Evolutionary conservation across 2,113 vertebrate genomes (phyloP).

Genomic region (Origma solitaria): DNA sequence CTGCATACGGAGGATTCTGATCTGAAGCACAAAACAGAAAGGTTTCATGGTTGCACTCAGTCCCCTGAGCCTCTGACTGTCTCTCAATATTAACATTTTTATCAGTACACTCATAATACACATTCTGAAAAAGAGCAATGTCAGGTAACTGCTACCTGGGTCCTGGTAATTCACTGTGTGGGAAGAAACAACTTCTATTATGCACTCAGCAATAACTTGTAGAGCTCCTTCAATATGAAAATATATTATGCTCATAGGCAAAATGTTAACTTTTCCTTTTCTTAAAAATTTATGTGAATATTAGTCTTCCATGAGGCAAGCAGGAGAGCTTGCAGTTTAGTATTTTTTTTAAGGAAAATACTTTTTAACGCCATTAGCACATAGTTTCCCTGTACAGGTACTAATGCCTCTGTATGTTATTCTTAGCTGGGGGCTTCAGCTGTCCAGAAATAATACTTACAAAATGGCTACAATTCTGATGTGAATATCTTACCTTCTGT

Average conservation of each 20-base stretch:
- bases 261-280: not conserved
- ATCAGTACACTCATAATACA: not conserved
- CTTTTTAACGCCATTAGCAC: not conserved
- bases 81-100: not conserved
- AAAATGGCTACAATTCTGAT: not conserved
- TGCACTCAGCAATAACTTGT: not conserved
- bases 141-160: not conserved
- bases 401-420: not conserved
- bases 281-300: not conserved
- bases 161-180: not conserved
- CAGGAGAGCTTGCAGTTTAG: not conserved
- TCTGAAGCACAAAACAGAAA: rapidly evolving
- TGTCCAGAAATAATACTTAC: not conserved
- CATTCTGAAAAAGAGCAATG: not conserved
- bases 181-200: not conserved
- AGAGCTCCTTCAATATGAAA: not conserved
- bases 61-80: not conserved
- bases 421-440: not conserved
- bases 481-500: not conserved
- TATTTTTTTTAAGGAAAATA: not conserved
- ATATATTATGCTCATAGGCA: not conserved
- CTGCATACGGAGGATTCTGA: not conserved
- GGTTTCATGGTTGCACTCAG: not conserved
- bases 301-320: not conserved
- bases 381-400: not conserved